Evolutionary conservation across 2,113 vertebrate genomes (phyloP).

Genomic region (Phainopepla nitens): DNA sequence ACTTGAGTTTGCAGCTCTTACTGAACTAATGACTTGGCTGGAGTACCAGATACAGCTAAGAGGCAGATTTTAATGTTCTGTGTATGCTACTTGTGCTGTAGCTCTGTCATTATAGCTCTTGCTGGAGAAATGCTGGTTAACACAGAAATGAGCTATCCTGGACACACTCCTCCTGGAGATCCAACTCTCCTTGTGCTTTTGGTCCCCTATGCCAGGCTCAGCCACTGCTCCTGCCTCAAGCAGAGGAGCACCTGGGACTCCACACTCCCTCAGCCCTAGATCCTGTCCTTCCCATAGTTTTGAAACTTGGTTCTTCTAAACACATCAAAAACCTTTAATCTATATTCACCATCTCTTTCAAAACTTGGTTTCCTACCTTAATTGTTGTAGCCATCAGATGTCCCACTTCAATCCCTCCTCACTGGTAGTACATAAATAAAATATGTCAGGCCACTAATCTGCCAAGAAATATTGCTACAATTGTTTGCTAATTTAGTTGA

Average conservation of each 20-base stretch:
- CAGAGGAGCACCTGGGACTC: background rate
- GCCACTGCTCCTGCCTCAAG: background rate
- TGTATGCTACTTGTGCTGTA: accelerated
- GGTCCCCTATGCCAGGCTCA: background rate
- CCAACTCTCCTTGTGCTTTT: background rate
- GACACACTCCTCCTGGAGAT: background rate
- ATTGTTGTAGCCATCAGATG: background rate
- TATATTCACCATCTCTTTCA: background rate
- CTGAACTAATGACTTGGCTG: background rate
- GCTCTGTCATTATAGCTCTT: background rate
- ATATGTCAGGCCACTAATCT: background rate
- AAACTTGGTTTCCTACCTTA: background rate
- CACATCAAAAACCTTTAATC: accelerated
- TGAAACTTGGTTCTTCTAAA: background rate
- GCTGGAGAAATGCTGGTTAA: background rate
- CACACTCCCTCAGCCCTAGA: background rate
- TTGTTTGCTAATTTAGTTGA: accelerated
- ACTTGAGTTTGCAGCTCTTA: background rate
- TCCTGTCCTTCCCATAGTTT: background rate
- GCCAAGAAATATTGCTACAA: background rate
- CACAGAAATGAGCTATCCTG: background rate
- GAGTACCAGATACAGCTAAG: background rate
- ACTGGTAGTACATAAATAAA: background rate
- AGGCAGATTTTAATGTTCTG: background rate
- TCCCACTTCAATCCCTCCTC: background rate